phyloP scores from a whole-genome alignment of 2,113 vertebrate species.

The Nyctereutes procyonoides region DNA sequence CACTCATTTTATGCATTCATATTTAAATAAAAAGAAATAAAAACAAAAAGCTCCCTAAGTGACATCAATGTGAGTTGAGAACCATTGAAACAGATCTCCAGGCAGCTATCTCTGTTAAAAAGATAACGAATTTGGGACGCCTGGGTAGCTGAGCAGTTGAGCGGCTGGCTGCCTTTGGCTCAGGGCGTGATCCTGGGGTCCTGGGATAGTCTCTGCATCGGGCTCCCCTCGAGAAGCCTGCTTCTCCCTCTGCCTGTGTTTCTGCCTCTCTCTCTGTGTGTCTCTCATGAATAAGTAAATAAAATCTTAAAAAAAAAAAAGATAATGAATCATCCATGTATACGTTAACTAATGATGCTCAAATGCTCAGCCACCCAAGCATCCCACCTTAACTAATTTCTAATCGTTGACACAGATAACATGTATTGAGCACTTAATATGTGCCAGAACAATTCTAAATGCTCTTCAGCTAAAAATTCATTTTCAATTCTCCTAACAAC shows the following conservation, averaged over 20 bases:
- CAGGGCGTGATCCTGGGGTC: too few relatives aligned
- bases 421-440: background rate
- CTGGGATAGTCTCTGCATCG: too few relatives aligned
- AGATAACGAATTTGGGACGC: background rate
- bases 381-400: background rate
- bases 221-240: too few relatives aligned
- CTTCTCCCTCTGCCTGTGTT: too few relatives aligned
- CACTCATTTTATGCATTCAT: background rate
- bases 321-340: background rate
- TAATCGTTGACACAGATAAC: background rate
- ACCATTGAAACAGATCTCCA: background rate
- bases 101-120: background rate
- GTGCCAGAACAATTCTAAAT: slow-evolving; percentile 26
- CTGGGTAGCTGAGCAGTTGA: too few relatives aligned
- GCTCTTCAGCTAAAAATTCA: background rate
- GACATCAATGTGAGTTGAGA: background rate
- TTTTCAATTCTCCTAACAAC: slow-evolving; percentile 34
- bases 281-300: too few relatives aligned
- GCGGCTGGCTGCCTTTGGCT: too few relatives aligned
- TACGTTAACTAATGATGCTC: background rate
- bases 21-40: slow-evolving; percentile 17
- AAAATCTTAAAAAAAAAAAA: too few relatives aligned
- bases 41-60: background rate
- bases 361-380: too few relatives aligned
- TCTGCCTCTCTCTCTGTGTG: too few relatives aligned